Evolutionary conservation across 2,113 vertebrate species (phyloP).

Genomic region (Tetraodon nigroviridis): DNA sequence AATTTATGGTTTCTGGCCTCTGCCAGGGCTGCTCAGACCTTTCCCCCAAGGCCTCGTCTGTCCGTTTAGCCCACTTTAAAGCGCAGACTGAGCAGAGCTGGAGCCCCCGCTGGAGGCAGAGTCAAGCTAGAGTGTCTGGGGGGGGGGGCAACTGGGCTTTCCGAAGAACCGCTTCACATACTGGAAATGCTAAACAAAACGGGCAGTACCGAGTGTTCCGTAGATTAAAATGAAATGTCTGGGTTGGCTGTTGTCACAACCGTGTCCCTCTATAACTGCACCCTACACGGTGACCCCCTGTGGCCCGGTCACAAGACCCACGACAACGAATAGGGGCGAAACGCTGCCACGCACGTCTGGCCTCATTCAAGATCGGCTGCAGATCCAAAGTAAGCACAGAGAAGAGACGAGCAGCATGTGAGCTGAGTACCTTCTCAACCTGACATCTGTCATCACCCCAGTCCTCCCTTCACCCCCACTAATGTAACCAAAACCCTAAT

Average conservation of each 20-base stretch:
- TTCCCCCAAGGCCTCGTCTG: slow-evolving; percentile 31
- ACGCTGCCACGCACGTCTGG: slow-evolving; percentile 2
- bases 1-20: slow-evolving; percentile 36
- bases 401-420: background rate
- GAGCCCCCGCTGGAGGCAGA: slow-evolving; percentile 28
- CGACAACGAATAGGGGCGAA: slow-evolving; percentile 5
- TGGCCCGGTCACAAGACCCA: slow-evolving; percentile 20
- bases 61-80: slow-evolving; percentile 39
- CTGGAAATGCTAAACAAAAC: background rate
- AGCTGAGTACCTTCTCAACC: slow-evolving; percentile 1
- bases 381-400: slow-evolving; percentile 5
- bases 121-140: too few species aligned
- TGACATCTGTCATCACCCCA: background rate
- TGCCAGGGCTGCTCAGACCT: slow-evolving; percentile 21
- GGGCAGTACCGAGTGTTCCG: slow-evolving; percentile 1
- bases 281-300: slow-evolving; percentile 2
- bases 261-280: background rate
- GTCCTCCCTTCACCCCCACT: background rate
- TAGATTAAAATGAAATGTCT: background rate
- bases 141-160: too few species aligned
- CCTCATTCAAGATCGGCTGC: background rate
- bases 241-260: background rate
- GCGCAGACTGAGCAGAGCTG: slow-evolving; percentile 31
- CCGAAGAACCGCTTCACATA: slow-evolving; percentile 6
- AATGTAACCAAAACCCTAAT: background rate